Base-by-base conservation (phyloP, 2,888 invertebrate species). In the Agonopterix heracliana region DNA sequence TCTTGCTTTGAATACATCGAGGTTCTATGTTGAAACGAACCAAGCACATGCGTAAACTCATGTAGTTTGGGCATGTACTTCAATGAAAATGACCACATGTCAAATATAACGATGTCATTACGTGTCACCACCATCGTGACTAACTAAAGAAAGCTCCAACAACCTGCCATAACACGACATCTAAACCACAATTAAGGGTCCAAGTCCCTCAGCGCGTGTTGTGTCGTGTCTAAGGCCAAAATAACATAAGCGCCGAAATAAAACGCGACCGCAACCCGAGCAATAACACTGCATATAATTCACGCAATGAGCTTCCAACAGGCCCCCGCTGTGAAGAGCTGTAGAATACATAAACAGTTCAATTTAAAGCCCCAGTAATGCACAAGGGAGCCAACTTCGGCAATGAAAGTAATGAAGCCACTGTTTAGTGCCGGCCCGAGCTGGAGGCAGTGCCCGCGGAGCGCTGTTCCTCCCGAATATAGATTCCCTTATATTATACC, bases 271-370 rank as follows among this genome's bases (percentile, higher is more conserved):
- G 48, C 48, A 35, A 46, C n/a, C 38, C 38, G 3, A 38, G 50
- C 17, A 49, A 46, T 49, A 54, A 47, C 43, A 50, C 13, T 26
- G 34, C 41, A 50, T 52, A 55, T 62, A 59, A 59, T 55, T 62
- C 62, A 59, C 53, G 55, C 55, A 50, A 52, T 40, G 46, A 49
- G 41, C 26, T 44, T 10, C 14, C 47, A 42, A 47, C 35, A 41
- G 49, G 56, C 60, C 63, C 61, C 55, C 34, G 52, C 53, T 58
- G 54, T 55, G 55, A 58, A 60, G 57, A 59, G 57, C 58, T 53
- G 51, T 60, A 52, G 66, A 71, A 73, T 74, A 74, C 74, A 71
- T 75, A 74, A 76, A 75, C 73, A 72, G 72, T 70, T 77, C 67
- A 70, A 73, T 75, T 75, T 71, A 67, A 72, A 68, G 63, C 64